Percentiles rank a stretch among this genome's conserved stretches.
These are phyloP conservation scores for Lampropteryx suffumata DNA, from an alignment of 2,888 invertebrate genomes.

Conservation along the genomic window DNA sequence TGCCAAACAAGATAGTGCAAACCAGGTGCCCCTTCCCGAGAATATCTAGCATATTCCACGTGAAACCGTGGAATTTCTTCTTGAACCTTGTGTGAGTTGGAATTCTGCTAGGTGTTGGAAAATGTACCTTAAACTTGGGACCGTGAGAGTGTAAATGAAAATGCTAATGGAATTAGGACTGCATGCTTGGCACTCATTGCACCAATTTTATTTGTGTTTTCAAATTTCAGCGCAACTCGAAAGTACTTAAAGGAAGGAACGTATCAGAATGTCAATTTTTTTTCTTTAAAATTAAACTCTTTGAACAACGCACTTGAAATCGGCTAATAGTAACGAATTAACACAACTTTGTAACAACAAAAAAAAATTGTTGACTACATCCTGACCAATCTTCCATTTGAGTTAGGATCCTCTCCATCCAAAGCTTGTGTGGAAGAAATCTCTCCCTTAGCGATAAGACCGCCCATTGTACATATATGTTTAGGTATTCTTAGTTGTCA, in stretches of 20 bases:
- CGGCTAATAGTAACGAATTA: too few species aligned
- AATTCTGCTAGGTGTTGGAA: conserved; percentile 26
- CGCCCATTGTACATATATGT: too few species aligned
- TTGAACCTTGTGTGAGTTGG: conserved; percentile 26
- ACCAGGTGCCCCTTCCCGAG: conserved; percentile 18
- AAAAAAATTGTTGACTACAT: too few species aligned
- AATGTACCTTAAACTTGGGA: conserved; percentile 2
- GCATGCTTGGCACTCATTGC: conserved; percentile 33
- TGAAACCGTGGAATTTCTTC: conserved; percentile 24
- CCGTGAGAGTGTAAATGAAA: conserved; percentile 24
- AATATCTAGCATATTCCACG: conserved; percentile 28
- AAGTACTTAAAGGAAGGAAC: neutral
- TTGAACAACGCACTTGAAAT: too few species aligned
- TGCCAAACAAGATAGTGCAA: conserved; percentile 28
- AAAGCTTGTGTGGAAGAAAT: too few species aligned
- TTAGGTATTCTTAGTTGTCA: too few species aligned
- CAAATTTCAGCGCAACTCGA: neutral
- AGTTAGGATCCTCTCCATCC: too few species aligned
- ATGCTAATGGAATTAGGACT: conserved; percentile 34
- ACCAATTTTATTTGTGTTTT: conserved; percentile 14
- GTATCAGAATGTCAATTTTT: too few species aligned
- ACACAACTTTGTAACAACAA: too few species aligned
- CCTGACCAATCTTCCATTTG: too few species aligned
- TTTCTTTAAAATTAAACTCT: too few species aligned
- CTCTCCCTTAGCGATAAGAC: too few species aligned